These are phyloP conservation scores for Pomacea maculata DNA, from an alignment of 1,140 invertebrate genomes.

Conservation along the genomic window DNA sequence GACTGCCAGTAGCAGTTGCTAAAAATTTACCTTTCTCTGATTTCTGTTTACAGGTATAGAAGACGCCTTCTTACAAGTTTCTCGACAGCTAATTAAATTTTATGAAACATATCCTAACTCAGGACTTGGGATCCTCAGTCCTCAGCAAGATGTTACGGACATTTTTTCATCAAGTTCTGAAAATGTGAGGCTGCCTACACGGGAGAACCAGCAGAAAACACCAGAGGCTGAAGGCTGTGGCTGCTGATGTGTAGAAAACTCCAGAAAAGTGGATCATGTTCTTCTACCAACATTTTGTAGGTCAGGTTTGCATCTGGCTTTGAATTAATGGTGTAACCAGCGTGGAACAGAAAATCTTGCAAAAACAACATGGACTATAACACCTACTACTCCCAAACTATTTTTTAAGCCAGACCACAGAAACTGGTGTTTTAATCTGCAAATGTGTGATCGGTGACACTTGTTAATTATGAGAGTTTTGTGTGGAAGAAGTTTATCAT, in stretches of 20 bases:
- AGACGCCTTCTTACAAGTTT: constrained; percentile 60
- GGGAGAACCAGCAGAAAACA: neutral
- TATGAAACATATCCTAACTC: constrained; percentile 55
- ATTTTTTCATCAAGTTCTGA: constrained; percentile 16
- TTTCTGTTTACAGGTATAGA: constrained; percentile 55
- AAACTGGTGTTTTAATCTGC: no score
- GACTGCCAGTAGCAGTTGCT: neutral
- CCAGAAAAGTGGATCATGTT: no score
- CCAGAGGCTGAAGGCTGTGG: constrained; percentile 6
- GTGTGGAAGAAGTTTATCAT: no score
- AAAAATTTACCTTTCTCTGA: constrained; percentile 2
- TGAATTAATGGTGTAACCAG: no score
- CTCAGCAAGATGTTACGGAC: constrained; percentile 21
- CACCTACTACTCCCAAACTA: no score
- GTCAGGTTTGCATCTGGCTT: no score
- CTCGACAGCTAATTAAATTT: constrained; percentile 55
- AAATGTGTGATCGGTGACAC: no score
- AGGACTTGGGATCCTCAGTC: constrained; percentile 40
- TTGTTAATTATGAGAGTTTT: no score
- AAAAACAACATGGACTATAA: no score
- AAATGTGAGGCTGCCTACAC: constrained; percentile 7
- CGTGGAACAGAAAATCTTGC: no score
- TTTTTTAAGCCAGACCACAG: no score
- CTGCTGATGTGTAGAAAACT: neutral
- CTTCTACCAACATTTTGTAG: no score